phyloP scores from a whole-genome alignment of 2,113 vertebrate species.

The Bufo gargarizans region DNA sequence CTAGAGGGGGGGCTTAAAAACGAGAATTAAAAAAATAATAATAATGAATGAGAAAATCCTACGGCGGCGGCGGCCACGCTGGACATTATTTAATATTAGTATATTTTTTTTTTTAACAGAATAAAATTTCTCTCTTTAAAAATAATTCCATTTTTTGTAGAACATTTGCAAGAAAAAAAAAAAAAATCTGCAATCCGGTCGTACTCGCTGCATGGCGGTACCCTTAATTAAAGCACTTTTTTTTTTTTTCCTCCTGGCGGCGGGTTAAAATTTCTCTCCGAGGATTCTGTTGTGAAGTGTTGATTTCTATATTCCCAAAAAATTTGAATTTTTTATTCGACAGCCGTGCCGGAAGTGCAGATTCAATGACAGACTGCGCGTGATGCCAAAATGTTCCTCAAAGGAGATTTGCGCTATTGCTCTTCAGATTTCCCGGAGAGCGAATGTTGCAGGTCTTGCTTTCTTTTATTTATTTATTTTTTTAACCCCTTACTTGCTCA shows the following conservation, averaged over 20 bases:
- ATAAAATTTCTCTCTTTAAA: slow-evolving; percentile 48
- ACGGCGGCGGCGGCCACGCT: background rate
- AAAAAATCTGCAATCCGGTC: background rate
- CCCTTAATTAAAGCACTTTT: background rate
- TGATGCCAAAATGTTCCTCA: background rate
- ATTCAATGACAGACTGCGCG: background rate
- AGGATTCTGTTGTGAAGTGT: background rate
- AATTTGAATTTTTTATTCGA: background rate
- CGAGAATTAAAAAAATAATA: background rate
- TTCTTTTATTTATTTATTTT: background rate
- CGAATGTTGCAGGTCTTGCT: background rate
- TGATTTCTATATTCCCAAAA: background rate
- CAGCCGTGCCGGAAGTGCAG: background rate
- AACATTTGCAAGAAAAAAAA: slow-evolving; percentile 5
- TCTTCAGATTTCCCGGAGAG: slow-evolving; percentile 32
- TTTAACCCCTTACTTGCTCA: background rate
- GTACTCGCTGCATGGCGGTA: background rate
- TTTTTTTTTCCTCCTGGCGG: background rate
- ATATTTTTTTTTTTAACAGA: slow-evolving; percentile 4
- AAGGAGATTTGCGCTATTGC: background rate
- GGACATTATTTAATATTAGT: background rate
- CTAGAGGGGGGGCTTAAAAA: background rate
- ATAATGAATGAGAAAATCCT: background rate
- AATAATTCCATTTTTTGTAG: slow-evolving; percentile 40
- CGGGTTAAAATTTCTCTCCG: background rate